Evolutionary conservation across 2,888 invertebrate genomes (phyloP), one percentile per base, ranked within the genome.

Genomic region (Drosophila gaucha): DNA sequence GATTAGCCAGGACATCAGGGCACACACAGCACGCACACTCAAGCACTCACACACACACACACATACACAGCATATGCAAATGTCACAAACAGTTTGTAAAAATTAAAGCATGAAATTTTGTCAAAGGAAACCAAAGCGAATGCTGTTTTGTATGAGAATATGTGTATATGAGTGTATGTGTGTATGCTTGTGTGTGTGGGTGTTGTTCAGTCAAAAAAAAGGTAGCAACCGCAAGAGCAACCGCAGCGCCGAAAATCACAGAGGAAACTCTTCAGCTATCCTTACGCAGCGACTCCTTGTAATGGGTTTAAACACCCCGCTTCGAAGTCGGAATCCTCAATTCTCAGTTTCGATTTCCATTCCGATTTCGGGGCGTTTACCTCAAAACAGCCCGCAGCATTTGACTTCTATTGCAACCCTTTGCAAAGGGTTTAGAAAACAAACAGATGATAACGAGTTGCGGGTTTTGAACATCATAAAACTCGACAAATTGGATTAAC

Each of bases 221-320:
- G 70, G 77, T 59, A 66, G 63, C 38, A 71, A 84, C 86, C 82
- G 77, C 83, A 82, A 71, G 60, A 41, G 60, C 63, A 86, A 82
- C 74, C 86, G 66, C 87, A 76, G 68, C 62, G 66, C 72, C 63
- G 78, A 75, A 65, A 62, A 74, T 63, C 67, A 49, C 50, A 58
- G 36, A 22, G 28, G 16, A 24, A 18, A 39, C 31, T 49, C 39
- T 18, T 18, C 31, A 22, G 39, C 10, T 54, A 20, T 56, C 28
- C 58, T 69, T 67, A 67, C 8, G 2, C 67, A 74, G 12, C 24
- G 46, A 50, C 41, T 68, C 59, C 79, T 77, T 72, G 71, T 87
- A 89, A 89, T 89, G 88, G 87, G 80, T 68, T 89, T 89, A 89
- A 68, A 87, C 89, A 87, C 79, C 88, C 86, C 82, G 73, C 77